Base-by-base conservation (phyloP, 30 jellyfish, hydroid and myxozoan species). In the Aurelia sp. region DNA sequence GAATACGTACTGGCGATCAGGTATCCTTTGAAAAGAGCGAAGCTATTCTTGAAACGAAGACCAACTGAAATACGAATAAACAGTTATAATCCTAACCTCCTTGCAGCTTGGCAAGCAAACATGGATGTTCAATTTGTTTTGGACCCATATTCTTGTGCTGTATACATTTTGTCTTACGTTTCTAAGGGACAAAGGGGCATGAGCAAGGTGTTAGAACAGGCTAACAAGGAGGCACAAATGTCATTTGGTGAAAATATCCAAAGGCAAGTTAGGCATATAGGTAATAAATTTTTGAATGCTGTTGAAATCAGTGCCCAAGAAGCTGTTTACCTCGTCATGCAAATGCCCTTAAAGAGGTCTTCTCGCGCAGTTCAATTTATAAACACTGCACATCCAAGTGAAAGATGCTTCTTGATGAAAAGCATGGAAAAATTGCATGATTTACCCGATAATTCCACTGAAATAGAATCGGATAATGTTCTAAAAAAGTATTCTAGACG, bases 251-350 rank as follows among this genome's bases (percentile, higher is more conserved):
- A 60, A n/a, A 30, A 57, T 22, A 76, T 76, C 18, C 44, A 30
- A 13, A 76, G 51, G 35, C 35, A 55, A 52, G 86, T 74, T 13
- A 44, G 86, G 40, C 82, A 57, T 3, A 76, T 76, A 13, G 88
- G 88, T 13, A 76, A 76, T 44, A 76, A 76, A 18, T 76, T 76
- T 59, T 33, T 76, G 35, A 57, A 76, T 60, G 88, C 88, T 76
- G 81, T 62, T 10, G 88, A 76, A 41, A 62, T 76, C 62, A 76
- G 88, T 76, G 88, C 84, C 44, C 84, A 76, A 41, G 88, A 76
- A 60, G 82, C 88, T 31, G 88, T 76, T 18, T 76, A 76, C 50
- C 44, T 76, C 31, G 30, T 59, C 18, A 31, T 76, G 23, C 88
- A 76, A 37, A 57, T 76, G 17, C 88, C 84, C 31, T 48, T 76